Conservation (phyloP, 2,797 vertebrate species). For the Sebastes minor region DNA sequence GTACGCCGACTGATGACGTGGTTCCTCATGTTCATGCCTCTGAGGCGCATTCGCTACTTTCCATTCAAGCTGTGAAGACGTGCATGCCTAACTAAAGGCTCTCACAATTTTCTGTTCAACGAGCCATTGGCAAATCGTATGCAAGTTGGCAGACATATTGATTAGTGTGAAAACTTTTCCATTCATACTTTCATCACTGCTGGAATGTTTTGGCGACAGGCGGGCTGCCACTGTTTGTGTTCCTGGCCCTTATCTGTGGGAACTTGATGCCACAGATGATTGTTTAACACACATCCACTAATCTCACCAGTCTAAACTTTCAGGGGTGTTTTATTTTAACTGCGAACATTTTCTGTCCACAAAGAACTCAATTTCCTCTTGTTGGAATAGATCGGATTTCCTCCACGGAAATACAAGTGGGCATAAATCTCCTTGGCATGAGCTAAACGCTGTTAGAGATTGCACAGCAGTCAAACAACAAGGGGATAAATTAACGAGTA, state of each 20-base stretch:
- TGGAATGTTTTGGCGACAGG: slow-evolving; percentile 13
- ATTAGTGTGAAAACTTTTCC: slow-evolving; percentile 44
- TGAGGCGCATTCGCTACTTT: slow-evolving; percentile 45
- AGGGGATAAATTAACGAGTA: slow-evolving; percentile 39
- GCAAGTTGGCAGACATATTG: slow-evolving; percentile 58
- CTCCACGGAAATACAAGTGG: background rate
- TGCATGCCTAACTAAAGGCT: slow-evolving; percentile 57
- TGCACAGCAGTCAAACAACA: slow-evolving; percentile 26
- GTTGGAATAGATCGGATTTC: background rate
- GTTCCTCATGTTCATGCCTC: slow-evolving; percentile 30
- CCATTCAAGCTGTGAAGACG: slow-evolving; percentile 24
- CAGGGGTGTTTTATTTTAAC: slow-evolving; percentile 5
- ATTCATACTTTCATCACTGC: slow-evolving; percentile 37
- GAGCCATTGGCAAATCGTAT: slow-evolving; percentile 21
- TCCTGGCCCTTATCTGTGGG: background rate
- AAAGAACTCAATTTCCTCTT: slow-evolving; percentile 31
- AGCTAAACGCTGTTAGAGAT: slow-evolving; percentile 18
- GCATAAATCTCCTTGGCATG: slow-evolving; percentile 23
- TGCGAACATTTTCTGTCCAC: background rate
- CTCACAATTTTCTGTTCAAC: slow-evolving; percentile 31
- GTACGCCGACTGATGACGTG: slow-evolving; percentile 1
- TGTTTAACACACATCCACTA: slow-evolving; percentile 12
- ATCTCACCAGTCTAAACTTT: slow-evolving; percentile 5
- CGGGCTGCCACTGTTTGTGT: background rate
- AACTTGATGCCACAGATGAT: slow-evolving; percentile 26